These are phyloP conservation scores for Leptobrachium leishanense DNA, from an alignment of 2,113 vertebrate genomes.

Conservation along the genomic window DNA sequence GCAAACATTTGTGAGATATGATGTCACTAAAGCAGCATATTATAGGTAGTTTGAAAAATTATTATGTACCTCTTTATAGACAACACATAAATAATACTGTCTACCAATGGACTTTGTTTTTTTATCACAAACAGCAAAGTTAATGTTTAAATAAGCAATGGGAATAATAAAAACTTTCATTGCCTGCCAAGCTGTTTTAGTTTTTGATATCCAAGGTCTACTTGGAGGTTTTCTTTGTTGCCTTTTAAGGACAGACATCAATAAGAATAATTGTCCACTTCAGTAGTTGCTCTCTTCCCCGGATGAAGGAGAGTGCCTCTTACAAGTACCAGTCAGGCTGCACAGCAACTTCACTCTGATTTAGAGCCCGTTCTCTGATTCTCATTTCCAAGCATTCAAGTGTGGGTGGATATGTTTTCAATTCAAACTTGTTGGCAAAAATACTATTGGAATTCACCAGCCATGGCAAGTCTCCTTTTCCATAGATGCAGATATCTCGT, in stretches of 20 bases:
- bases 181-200: constrained; percentile 1
- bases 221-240: constrained; percentile 10
- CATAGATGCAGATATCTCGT: constrained; percentile 70
- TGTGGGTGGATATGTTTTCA: constrained; percentile 64
- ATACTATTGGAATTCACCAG: constrained; percentile 61
- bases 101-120: no score
- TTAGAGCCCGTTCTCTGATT: constrained; percentile 65
- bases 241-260: constrained; percentile 26
- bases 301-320: constrained; percentile 4
- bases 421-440: constrained; percentile 77
- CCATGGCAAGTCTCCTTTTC: constrained; percentile 71
- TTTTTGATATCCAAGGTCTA: constrained; percentile 20
- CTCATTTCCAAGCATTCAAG: constrained; percentile 72
- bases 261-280: not conserved
- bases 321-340: constrained; percentile 70
- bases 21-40: no score
- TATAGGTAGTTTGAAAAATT: no score
- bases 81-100: no score
- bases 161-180: not conserved
- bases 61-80: no score
- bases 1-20: no score
- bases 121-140: not conserved
- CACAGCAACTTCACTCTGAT: constrained; percentile 64
- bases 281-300: constrained; percentile 10
- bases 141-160: not conserved